Evolutionary conservation across 2,888 invertebrate genomes (phyloP), one percentile per base, ranked within the genome.

Genomic region (Eueremaeus valkanovi): DNA sequence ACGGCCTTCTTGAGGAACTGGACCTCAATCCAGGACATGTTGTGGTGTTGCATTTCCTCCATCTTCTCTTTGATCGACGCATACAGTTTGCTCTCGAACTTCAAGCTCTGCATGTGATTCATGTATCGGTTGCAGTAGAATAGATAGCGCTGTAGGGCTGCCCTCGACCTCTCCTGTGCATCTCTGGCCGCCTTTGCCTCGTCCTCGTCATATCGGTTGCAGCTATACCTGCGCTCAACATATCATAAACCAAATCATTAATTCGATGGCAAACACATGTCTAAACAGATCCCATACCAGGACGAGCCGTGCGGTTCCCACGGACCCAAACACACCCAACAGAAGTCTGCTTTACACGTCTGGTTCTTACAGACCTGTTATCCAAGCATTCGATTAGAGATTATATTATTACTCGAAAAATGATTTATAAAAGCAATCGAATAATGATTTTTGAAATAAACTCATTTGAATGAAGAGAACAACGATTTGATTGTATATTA

Each of bases 1-100:
- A 96, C 95, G 76, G 98, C 98, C 85, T 95, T 93, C 85, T 93
- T 93, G 81, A 99, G 87, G 86, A 98, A 99, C 88, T 99, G 98
- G 78, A 97, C 96, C 89, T 99, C 98, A 82, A 98, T 98, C 98
- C 98, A 99, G 80, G 95, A 95, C 96, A 98, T 97, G 84, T 95
- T 95, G 84, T 95, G 95, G 83, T 95, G 95, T 84, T 99, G 98
- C 97, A 99, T 97, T 85, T 96, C 96, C 84, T 97, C 96, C 97
- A 99, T 98, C 87, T 98, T 98, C 83, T 92, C 91, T 85, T 95
- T 94, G 76, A 97, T 92, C 77, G 92, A 92, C 9, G 94, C 92
- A 85, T 97, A 96, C 76, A 98, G 87, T 88, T 97, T 97, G 85
- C 91, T 90, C 86, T 99, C 98, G 85, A 99, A 95, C 85, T 95